Evolutionary conservation across 2,888 invertebrate genomes (phyloP).

Genomic region (Notodonta dromedarius): DNA sequence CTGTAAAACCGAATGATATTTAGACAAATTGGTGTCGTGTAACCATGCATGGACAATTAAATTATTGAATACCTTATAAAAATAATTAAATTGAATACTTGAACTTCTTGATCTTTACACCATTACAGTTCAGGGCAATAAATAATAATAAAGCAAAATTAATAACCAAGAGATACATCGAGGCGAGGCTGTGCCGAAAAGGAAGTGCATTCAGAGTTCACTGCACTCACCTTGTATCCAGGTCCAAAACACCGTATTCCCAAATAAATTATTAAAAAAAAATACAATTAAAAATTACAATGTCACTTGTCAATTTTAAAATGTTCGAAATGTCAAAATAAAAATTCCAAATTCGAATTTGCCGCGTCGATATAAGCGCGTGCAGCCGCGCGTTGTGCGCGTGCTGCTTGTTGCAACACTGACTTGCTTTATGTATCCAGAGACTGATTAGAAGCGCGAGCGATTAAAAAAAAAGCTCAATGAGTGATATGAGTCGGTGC

Average conservation of each 20-base stretch:
- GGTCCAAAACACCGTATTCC: conserved; percentile 16
- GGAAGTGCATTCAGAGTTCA: conserved; percentile 30
- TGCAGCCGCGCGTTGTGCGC: conserved; percentile 28
- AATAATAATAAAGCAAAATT: background rate
- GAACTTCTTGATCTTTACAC: conserved; percentile 22
- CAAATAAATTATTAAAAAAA: conserved; percentile 11
- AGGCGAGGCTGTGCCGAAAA: conserved; percentile 1
- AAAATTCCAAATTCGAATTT: conserved; percentile 12
- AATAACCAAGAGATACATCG: background rate
- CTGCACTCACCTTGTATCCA: conserved; percentile 33
- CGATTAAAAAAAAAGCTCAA: background rate
- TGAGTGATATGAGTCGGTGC: background rate
- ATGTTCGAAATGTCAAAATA: background rate
- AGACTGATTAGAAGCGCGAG: conserved; percentile 23
- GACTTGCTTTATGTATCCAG: conserved; percentile 23
- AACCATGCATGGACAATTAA: too few species aligned
- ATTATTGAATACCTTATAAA: too few species aligned
- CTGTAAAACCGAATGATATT: too few species aligned
- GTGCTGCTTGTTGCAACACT: conserved; percentile 39
- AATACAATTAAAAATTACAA: conserved; percentile 5
- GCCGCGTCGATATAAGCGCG: conserved; percentile 25
- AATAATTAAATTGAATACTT: conserved; percentile 2
- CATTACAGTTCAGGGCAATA: conserved; percentile 3
- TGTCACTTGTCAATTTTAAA: background rate
- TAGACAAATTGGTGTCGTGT: too few species aligned